Base-by-base conservation (phyloP, 2,797 vertebrate genomes). In the Paedocypris micromegethes region DNA sequence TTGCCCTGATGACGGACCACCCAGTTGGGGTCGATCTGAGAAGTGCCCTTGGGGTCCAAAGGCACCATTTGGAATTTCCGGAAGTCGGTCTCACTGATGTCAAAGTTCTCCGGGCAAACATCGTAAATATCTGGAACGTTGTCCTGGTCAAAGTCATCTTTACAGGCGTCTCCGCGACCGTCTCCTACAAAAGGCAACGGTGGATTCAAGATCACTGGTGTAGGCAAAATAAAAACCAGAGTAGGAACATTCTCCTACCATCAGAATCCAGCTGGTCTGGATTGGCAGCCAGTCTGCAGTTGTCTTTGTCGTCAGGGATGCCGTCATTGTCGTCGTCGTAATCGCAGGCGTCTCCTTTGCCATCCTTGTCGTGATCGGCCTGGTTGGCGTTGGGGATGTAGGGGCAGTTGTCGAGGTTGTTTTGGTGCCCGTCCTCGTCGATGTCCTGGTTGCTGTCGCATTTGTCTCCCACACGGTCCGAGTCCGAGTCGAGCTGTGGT, bases 11-110 rank as follows among this genome's bases (percentile, higher is more conserved):
- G 96, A 72, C 95, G 93, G 41, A 98, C 96, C 45, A 98, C 94
- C 96, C 96, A 98, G 86, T 98, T 98, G 45, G 96, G 96, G 83
- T 98, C 96, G 72, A 95, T 98, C 77, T 98, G 96, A 2, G 96
- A 97, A 46, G 95, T 98, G 76, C 96, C 96, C 85, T 97, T 98
- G 58, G 96, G 96, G 83, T 98, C 96, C 64, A 98, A 77, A 64
- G 96, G 96, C 84, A 98, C 94, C 96, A 98, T 98, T 84, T 98
- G 96, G 84, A 98, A 98, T 79, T 91, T 92, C 70, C 95, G 91
- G 88, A 98, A 98, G 73, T 98, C 96, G 0, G 96, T 98, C 78
- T 94, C 91, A 66, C 94, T 98, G 66, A 98, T 98, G 65, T 92
- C 94, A 61, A 93, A 90, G 52, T 98, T 98, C 86, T 98, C 96